Conservation (phyloP, 2,888 invertebrate genomes). For the Drosophila neonasuta region DNA sequence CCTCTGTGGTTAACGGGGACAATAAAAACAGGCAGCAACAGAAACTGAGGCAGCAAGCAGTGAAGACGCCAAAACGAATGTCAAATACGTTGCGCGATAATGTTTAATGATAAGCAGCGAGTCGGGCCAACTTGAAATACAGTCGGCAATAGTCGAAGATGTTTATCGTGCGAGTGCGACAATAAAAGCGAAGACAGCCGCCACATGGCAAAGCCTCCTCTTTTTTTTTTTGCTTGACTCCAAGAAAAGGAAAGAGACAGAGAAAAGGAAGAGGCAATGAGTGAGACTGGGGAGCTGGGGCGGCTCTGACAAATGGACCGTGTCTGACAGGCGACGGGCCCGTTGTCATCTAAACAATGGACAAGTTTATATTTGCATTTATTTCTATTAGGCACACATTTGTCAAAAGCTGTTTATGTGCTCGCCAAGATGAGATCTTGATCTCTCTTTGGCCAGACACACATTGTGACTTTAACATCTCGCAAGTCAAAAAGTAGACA, state of each 20-base stretch:
- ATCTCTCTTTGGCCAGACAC: conserved; percentile 40
- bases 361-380: conserved; percentile 78
- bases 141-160: conserved; percentile 77
- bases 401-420: conserved; percentile 77
- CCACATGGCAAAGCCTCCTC: conserved; percentile 36
- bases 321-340: conserved; percentile 67
- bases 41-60: conserved; percentile 11
- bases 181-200: conserved; percentile 73
- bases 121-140: conserved; percentile 63
- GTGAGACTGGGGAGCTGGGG: background rate
- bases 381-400: conserved; percentile 77
- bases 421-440: conserved; percentile 59
- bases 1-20: conserved; percentile 67
- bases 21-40: conserved; percentile 59
- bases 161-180: conserved; percentile 78
- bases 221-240: background rate
- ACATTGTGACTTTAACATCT: conserved; percentile 36
- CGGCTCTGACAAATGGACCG: conserved; percentile 72
- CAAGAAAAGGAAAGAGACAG: background rate
- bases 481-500: conserved; percentile 20
- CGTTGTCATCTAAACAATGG: conserved; percentile 71
- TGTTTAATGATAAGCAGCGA: conserved; percentile 72
- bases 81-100: conserved; percentile 73
- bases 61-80: conserved; percentile 54
- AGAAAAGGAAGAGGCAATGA: background rate